Evolutionary conservation across 2,888 invertebrate species (phyloP).

Genomic region (Miltochrista miniata): DNA sequence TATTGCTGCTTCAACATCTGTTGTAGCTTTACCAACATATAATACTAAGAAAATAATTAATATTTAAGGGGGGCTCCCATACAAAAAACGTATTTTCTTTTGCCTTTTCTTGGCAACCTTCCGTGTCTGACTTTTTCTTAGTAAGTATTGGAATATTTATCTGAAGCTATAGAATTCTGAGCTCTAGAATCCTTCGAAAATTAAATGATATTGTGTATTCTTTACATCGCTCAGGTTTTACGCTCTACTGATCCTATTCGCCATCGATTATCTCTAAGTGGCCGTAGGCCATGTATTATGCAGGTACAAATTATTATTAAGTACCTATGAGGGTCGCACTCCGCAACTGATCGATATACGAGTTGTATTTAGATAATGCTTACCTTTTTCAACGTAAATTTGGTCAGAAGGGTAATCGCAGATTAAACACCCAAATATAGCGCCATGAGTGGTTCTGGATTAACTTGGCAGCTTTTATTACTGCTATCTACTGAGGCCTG

Average conservation of each 20-base stretch:
- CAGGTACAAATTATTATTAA: not conserved
- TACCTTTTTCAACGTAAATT: not conserved
- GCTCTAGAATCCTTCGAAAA: not conserved
- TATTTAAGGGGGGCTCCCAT: too few species aligned
- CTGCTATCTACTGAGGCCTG: too few species aligned
- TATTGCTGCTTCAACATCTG: too few species aligned
- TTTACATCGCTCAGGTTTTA: not conserved
- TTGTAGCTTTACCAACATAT: too few species aligned
- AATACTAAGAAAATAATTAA: too few species aligned
- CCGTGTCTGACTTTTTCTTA: too few species aligned
- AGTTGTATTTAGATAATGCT: not conserved
- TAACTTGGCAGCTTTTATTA: too few species aligned
- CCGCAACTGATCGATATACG: not conserved
- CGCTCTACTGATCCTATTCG: not conserved
- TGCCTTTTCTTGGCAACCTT: too few species aligned
- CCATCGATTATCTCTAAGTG: not conserved
- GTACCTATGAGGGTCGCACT: not conserved
- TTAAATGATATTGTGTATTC: not conserved
- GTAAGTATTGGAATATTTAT: not conserved
- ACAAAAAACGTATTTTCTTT: too few species aligned
- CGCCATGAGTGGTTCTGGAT: too few species aligned
- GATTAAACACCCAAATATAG: too few species aligned
- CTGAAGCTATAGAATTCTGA: not conserved
- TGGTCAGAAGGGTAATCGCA: too few species aligned
- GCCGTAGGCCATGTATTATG: slow-evolving; percentile 1